phyloP scores from a whole-genome alignment of 2,888 invertebrate genomes.

The Clitarchus hookeri region DNA sequence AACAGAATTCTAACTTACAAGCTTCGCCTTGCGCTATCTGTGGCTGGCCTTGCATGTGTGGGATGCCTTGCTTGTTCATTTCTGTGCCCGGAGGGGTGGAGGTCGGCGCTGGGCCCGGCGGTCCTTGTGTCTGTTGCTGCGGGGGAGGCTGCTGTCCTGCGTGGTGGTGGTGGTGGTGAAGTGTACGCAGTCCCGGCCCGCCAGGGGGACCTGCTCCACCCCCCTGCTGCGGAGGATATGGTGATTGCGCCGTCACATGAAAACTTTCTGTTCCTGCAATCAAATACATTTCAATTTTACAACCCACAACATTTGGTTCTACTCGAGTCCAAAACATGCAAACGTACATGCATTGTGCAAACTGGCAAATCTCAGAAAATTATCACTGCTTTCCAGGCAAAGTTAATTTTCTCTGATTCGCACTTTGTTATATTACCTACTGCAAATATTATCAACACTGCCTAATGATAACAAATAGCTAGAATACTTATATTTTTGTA shows the following conservation, averaged over 20 bases:
- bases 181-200: constrained; percentile 32
- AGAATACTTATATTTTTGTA: too few relatives aligned
- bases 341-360: too few relatives aligned
- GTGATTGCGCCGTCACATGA: constrained; percentile 36
- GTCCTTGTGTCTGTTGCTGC: constrained; percentile 32
- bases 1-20: neutral
- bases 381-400: too few relatives aligned
- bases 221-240: constrained; percentile 39
- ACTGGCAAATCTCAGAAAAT: too few relatives aligned
- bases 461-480: too few relatives aligned
- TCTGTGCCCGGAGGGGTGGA: constrained; percentile 40
- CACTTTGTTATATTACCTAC: too few relatives aligned
- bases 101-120: constrained; percentile 37
- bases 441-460: too few relatives aligned
- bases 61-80: constrained; percentile 41
- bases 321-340: too few relatives aligned
- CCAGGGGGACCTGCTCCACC: constrained; percentile 38
- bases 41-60: constrained; percentile 40
- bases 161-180: constrained; percentile 38
- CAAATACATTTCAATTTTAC: neutral
- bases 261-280: constrained; percentile 40
- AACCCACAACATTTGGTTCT: too few relatives aligned
- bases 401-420: too few relatives aligned
- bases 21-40: constrained; percentile 37
- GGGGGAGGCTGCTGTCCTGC: constrained; percentile 33